These are phyloP conservation scores for Acrossocheilus wenchowensis DNA, from an alignment of 2,797 vertebrate species.

Conservation along the genomic window DNA sequence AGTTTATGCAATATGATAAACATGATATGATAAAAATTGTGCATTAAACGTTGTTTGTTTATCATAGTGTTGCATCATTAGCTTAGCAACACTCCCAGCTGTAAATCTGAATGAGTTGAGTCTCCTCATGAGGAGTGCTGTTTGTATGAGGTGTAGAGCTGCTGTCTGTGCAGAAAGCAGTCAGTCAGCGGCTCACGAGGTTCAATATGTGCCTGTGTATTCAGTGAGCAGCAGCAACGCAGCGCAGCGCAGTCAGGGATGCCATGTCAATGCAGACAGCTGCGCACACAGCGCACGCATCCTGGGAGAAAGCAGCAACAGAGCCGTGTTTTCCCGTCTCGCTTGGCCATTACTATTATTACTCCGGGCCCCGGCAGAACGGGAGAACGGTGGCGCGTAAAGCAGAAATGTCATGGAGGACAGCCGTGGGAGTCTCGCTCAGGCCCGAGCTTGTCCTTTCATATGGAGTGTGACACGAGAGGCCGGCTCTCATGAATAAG, in stretches of 20 bases:
- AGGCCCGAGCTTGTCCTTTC: conserved; percentile 67
- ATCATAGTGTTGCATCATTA: neutral
- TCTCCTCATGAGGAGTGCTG: neutral
- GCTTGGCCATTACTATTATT: conserved; percentile 69
- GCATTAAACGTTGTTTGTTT: neutral
- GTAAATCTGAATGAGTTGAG: neutral
- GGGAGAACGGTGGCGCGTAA: conserved; percentile 62
- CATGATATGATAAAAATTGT: no score
- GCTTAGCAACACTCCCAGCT: neutral
- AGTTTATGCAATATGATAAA: no score
- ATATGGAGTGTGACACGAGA: conserved; percentile 68
- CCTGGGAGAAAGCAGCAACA: conserved; percentile 54
- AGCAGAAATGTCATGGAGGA: conserved; percentile 73
- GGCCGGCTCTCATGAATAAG: conserved; percentile 78
- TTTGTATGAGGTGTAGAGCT: neutral
- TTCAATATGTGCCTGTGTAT: neutral
- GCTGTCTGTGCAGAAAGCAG: neutral
- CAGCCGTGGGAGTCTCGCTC: conserved; percentile 61
- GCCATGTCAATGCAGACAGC: conserved; percentile 52
- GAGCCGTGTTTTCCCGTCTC: conserved; percentile 64
- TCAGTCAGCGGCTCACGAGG: neutral
- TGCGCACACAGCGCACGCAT: conserved; percentile 35
- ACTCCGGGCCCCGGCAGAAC: conserved; percentile 64
- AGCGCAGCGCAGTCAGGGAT: conserved; percentile 50
- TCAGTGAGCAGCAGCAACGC: neutral